Evolutionary conservation across 2,888 invertebrate genomes (phyloP).

Genomic region (Kuschelorhynchus macadamiae): DNA sequence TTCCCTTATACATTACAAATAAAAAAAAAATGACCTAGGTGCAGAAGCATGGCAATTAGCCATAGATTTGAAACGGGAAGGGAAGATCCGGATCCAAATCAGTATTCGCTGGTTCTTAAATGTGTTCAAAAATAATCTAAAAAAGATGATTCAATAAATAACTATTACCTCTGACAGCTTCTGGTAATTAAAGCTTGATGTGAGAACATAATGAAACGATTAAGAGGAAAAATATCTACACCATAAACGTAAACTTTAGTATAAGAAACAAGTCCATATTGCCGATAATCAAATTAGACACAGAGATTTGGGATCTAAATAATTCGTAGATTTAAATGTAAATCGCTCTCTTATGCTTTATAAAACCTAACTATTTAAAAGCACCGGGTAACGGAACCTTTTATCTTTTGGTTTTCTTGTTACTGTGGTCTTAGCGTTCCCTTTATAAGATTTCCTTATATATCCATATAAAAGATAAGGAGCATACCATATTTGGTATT

Average conservation of each 20-base stretch:
- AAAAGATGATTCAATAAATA: no score
- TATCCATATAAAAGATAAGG: conserved; percentile 15
- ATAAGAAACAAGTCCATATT: conserved; percentile 11
- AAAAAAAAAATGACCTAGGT: no score
- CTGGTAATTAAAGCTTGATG: no score
- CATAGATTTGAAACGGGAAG: no score
- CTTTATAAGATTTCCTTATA: conserved; percentile 22
- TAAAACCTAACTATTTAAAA: conserved; percentile 33
- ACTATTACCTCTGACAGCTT: no score
- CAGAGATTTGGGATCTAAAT: conserved; percentile 29
- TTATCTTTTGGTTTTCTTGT: conserved; percentile 28
- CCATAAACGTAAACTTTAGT: conserved; percentile 7
- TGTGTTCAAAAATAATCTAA: no score
- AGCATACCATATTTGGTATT: conserved; percentile 12
- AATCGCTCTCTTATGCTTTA: conserved; percentile 26
- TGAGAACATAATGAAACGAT: background rate
- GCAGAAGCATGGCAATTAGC: no score
- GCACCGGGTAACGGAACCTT: conserved; percentile 23
- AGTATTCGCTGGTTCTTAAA: no score
- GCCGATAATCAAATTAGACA: conserved; percentile 38
- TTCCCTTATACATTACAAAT: no score
- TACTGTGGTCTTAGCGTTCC: conserved; percentile 5
- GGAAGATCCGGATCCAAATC: no score
- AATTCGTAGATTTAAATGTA: conserved; percentile 32
- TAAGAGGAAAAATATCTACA: background rate